Evolutionary conservation across 1,140 invertebrate genomes (phyloP), one percentile per base, ranked within the genome.

Genomic region (Penaeus japonicus): DNA sequence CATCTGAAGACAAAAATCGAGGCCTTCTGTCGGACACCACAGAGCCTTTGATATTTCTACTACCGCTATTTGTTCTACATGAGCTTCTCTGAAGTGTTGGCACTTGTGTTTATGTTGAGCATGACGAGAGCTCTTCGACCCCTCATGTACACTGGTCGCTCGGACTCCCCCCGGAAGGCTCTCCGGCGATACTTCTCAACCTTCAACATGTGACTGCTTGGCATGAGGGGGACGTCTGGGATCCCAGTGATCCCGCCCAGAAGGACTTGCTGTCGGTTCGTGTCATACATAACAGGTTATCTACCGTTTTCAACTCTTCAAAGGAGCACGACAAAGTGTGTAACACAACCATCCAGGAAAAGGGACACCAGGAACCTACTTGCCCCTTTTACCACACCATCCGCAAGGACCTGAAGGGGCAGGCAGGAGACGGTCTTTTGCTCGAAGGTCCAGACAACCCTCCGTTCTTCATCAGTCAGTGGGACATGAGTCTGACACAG

Each of bases 401-500:
- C 35, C 27, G 70, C 27, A 32, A 62, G 1, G 47, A 54, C 30
- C 30, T 83, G 2, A 17, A 22, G 53, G 27, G 1, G 0, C 53
- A 59, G 57, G 20, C 20, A 7, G n/a, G 30, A 15, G 30, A 20
- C 0, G 30, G 55, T 1, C 18, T 32, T 4, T 1, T 82, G 89
- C 15, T 55, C 55, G 78, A 83, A 0, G 22, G 35, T 4, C 84
- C 62, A 27, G 87, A 91, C 62, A 86, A 91, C 59, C 87, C 78
- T 2, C 53, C 82, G n/a, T 32, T 91, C 3, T 91, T 91, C 57
- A 35, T 92, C 1, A 92, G 91, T 5, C 93, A 93, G 86, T 92
- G 91, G 87, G 92, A 92, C 39, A 92, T 93, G 92, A 90, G 91
- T 0, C 62, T 92, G 22, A 93, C 93, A 3, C 92, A 93, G 73